Conservation (phyloP, 2,888 invertebrate species). For the Pycnomerus fuliginosus region DNA sequence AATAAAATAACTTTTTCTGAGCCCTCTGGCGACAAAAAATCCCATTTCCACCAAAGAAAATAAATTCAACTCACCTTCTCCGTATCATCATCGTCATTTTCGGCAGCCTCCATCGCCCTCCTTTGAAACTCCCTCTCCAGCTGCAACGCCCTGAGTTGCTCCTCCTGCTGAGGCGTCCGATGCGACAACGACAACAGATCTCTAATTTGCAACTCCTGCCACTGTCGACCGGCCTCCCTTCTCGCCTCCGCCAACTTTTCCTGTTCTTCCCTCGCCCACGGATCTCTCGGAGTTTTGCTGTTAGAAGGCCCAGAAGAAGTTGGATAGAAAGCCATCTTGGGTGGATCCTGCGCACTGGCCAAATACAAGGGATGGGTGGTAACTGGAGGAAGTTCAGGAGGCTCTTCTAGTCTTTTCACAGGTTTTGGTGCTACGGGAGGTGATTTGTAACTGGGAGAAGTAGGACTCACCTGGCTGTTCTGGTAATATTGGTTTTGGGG, state of each 20-base stretch:
- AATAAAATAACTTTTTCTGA: too few relatives aligned
- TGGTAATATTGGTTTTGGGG: slow-evolving; percentile 36
- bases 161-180: slow-evolving; percentile 78
- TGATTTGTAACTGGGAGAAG: slow-evolving; percentile 47
- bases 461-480: slow-evolving; percentile 47
- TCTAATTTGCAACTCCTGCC: slow-evolving; percentile 85
- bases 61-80: slow-evolving; percentile 60
- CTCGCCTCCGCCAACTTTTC: slow-evolving; percentile 74
- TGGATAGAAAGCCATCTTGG: slow-evolving; percentile 71
- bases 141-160: slow-evolving; percentile 83
- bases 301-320: slow-evolving; percentile 35
- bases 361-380: slow-evolving; percentile 73
- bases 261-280: slow-evolving; percentile 92
- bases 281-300: slow-evolving; percentile 63
- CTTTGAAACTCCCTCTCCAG: slow-evolving; percentile 94
- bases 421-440: slow-evolving; percentile 63
- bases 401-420: slow-evolving; percentile 38
- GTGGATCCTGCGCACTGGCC: slow-evolving; percentile 72
- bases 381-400: slow-evolving; percentile 69
- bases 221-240: slow-evolving; percentile 71
- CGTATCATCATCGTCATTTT: slow-evolving; percentile 69
- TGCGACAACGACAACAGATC: slow-evolving; percentile 70
- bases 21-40: too few relatives aligned
- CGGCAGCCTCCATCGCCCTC: slow-evolving; percentile 76
- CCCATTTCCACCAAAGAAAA: too few relatives aligned